Conservation (phyloP, 1,140 invertebrate species). For the Orchesella cincta region DNA sequence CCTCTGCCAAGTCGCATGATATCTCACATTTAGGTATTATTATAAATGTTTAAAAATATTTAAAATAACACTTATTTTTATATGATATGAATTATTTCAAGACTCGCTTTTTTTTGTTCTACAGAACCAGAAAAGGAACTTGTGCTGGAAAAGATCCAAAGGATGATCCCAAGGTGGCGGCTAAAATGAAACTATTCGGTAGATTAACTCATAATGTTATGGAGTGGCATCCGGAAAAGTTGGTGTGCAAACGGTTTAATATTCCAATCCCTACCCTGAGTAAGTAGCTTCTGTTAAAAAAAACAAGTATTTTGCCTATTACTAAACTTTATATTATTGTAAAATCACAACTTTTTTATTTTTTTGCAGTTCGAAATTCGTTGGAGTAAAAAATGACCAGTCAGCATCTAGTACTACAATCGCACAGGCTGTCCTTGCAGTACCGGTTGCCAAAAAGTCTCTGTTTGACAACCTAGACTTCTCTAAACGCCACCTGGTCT, state of each 20-base stretch:
- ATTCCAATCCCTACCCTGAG: conserved; percentile 79
- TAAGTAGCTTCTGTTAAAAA: conserved; percentile 55
- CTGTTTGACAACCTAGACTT: conserved; percentile 50
- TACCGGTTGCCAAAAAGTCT: neutral
- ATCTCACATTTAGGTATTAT: conserved; percentile 52
- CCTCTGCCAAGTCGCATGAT: conserved; percentile 60
- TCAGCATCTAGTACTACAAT: neutral
- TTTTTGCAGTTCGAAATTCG: conserved; percentile 45
- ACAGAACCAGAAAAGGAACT: conserved; percentile 44
- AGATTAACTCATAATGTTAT: conserved; percentile 69
- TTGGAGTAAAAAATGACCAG: conserved; percentile 37
- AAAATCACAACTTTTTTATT: neutral
- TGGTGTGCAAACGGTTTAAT: conserved; percentile 92
- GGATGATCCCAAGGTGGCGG: conserved; percentile 61
- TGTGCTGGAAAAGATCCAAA: conserved; percentile 46
- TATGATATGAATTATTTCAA: too few species aligned
- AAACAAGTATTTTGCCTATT: neutral
- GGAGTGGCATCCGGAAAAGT: conserved; percentile 80
- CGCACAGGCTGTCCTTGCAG: neutral
- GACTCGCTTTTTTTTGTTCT: neutral
- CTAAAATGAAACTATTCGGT: conserved; percentile 79
- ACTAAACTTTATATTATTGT: neutral
- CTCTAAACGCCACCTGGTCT: conserved; percentile 49
- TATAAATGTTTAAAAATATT: too few species aligned
- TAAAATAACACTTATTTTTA: too few species aligned